Base-by-base conservation (phyloP, 2,888 invertebrate genomes). In the Campoplex nolae region DNA sequence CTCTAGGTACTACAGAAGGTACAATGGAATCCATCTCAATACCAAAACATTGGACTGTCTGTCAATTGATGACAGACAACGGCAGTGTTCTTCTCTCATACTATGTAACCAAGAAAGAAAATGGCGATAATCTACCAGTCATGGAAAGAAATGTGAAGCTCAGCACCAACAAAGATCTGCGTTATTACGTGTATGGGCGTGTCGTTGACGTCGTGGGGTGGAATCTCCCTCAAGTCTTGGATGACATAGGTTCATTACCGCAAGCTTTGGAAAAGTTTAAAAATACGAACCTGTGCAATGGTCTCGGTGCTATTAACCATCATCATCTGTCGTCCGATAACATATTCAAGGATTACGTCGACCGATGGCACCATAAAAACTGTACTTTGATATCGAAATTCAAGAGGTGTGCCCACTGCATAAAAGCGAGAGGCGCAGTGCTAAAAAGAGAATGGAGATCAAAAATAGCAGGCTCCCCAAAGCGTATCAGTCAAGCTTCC, bases 361-460 rank as follows among this genome's bases (percentile, higher is more conserved):
- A 85, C 35, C 74, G 68, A 70, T 76, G 85, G 70, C 85, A 45
- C 80, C 18, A 28, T 28, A 71, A 73, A 42, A 28, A 84, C 18
- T 84, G 84, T 45, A 28, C 48, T 42, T 28, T 84, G 51, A 45
- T 85, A 16, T 67, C 67, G n/a, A 85, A 82, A n/a, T 23, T 13
- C 4, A 68, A 70, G 32, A 45, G 85, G 68, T 85, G 85, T 28
- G 56, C 82, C 11, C 9, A 28, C 13, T 82, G 85, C 42, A 56
- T 42, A n/a, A 85, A 38, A 32, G 42, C 76, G 76, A 65, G 84
- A n/a, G 18, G 45, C n/a, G 7, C 18, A 6, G 16, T 48, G 8
- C n/a, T 70, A 35, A 56, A 81, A 16, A 62, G 48, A 73, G 71
- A 84, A 11, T 9, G 3, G 62, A 70, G 71, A 35, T 84, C 51